Evolutionary conservation across 2,888 invertebrate species (phyloP), one percentile per base, ranked within the genome.

Genomic region (Andrena fulva): DNA sequence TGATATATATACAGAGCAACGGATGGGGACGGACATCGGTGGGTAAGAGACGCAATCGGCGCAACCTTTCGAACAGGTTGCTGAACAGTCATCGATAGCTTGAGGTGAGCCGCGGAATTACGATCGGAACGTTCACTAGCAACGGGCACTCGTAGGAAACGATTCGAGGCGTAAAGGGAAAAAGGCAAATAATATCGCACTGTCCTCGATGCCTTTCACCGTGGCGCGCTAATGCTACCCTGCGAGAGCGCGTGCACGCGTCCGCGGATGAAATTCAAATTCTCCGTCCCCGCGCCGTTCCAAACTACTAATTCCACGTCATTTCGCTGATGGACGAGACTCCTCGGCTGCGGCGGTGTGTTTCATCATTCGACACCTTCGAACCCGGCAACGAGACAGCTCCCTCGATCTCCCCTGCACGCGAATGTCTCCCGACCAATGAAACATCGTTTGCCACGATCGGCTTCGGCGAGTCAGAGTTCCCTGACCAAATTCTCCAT

Each of bases 331-430:
- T 84, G 73, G 81, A 87, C 84, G 85, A 85, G 84, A 79, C 70
- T 68, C 31, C 50, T 54, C 56, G 75, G 48, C 42, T 63, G 20
- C 60, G n/a, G 70, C 70, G 71, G 52, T 52, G 72, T 71, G 77
- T 87, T 85, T 87, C 87, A 79, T 87, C 87, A 81, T 84, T 86
- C 86, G 75, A 63, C 84, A 86, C 83, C 83, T 85, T 72, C 80
- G 79, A 84, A 79, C 77, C 73, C 62, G 54, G 74, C 76, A 64
- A 82, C 67, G 80, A 77, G 86, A 80, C 68, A 82, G 85, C 77
- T 79, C 56, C 69, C 60, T 33, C 35, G 80, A 80, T 78, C 27
- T 56, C 10, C 24, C 42, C 33, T 76, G 78, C 80, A 78, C 78
- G 80, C 78, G 48, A 80, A n/a, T 67, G 50, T 50, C 52, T 52